Base-by-base conservation (phyloP, 1,140 invertebrate species). In the Neocloeon triangulifer region DNA sequence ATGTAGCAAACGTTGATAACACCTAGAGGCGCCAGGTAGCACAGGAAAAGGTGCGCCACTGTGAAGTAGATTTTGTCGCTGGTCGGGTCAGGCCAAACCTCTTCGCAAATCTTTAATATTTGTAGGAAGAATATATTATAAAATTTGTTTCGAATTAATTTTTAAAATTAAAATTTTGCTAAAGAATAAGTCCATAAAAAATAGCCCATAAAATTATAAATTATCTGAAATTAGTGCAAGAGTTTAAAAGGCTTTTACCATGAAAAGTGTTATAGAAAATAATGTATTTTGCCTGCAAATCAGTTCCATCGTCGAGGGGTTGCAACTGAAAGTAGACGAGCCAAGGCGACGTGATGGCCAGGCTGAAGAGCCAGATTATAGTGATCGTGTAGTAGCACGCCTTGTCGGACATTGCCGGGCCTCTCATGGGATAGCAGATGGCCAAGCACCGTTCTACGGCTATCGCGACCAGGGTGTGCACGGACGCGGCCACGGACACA, bases 401-500 rank as follows among this genome's bases (percentile, higher is more conserved):
- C 13, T 48, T 41, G n/a, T 53, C 52, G 3, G 57, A 58, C 39
- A 68, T 58, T 38, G 63, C 57, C 21, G 52, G 53, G n/a, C n/a
- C n/a, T 28, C 53, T 50, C 41, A 67, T 44, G 16, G 64, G 62
- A 38, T 53, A 60, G 41, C 62, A 66, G 23, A 69, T 66, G 16
- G 65, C 62, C 19, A 65, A 43, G 44, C 49, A 57, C 51, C 64
- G 54, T 45, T 71, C 67, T 14, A 68, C 45, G 0, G 66, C 64
- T 23, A 71, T 66, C 20, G 63, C 65, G 18, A 66, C 64, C 26
- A 71, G 43, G 0, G 65, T 68, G 45, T 67, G 64, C 30, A 71
- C 61, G 2, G 65, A 69, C 3, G 66, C 64, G 34, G 61, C 63
- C 6, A 71, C 66, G 3, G 64, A 62, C 1, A 69, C 64, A 6